Evolutionary conservation across 53 echinoderm and acorn worm species (phyloP).

Genomic region (Apostichopus leukothele): DNA sequence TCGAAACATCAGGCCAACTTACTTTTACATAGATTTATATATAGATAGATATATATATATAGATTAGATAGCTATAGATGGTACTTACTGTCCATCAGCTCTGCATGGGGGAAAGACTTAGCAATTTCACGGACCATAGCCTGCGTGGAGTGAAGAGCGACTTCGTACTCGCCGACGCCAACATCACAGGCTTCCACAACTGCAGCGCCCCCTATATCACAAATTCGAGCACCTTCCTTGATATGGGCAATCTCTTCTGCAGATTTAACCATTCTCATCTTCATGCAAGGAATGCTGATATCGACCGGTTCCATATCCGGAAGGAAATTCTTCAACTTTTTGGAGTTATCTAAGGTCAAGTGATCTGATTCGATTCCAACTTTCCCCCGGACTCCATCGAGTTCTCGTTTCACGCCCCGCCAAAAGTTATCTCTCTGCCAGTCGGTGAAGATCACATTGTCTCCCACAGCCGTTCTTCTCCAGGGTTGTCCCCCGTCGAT

Average conservation of each 20-base stretch:
- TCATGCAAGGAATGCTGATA: slow-evolving; percentile 54
- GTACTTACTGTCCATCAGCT: slow-evolving; percentile 37
- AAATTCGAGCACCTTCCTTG: slow-evolving; percentile 61
- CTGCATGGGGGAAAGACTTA: slow-evolving; percentile 54
- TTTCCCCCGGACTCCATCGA: slow-evolving; percentile 68
- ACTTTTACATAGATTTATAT: too few species aligned
- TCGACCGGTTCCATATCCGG: slow-evolving; percentile 48
- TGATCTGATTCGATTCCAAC: slow-evolving; percentile 71
- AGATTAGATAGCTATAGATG: too few species aligned
- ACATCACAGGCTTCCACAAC: slow-evolving; percentile 53
- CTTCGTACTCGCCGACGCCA: slow-evolving; percentile 61
- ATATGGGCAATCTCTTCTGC: slow-evolving; percentile 63
- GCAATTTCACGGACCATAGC: slow-evolving; percentile 65
- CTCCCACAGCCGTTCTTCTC: slow-evolving; percentile 69
- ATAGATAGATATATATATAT: too few species aligned
- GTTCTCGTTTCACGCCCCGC: slow-evolving; percentile 68
- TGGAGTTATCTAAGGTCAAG: slow-evolving; percentile 44
- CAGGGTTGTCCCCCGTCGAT: slow-evolving; percentile 85
- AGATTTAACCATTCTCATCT: slow-evolving; percentile 63
- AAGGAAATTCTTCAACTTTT: slow-evolving; percentile 50
- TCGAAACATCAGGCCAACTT: too few species aligned
- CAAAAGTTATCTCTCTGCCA: slow-evolving; percentile 93
- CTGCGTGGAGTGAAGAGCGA: slow-evolving; percentile 53
- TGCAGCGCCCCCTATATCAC: slow-evolving; percentile 62
- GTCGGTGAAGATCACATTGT: slow-evolving; percentile 81